Base-by-base conservation (phyloP, 2,888 invertebrate genomes). In the Drosophila lutescens region DNA sequence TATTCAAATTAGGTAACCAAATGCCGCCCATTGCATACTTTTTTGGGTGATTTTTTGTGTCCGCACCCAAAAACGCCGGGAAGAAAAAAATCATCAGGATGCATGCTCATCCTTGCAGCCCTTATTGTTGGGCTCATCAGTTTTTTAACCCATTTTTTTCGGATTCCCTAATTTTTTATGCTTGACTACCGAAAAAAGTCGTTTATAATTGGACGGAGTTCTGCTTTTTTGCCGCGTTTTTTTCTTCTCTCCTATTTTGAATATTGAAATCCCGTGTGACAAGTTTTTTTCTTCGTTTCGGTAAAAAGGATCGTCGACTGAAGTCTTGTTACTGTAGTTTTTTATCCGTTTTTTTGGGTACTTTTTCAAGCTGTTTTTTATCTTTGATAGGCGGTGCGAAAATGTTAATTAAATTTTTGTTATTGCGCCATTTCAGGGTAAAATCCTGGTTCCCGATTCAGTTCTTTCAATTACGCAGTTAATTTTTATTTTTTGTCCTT, bases 171-270 rank as follows among this genome's bases (percentile, higher is more conserved):
- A 76, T 86, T 86, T 80, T 80, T 80, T 85, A 76, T 80, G 80
- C 82, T 79, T 79, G 87, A 74, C 69, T 86, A 80, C 79, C 74
- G 70, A 65, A 80, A 81, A 84, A 84, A 87, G 77, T 85, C 83
- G 77, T 88, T 85, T 88, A 73, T 86, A 89, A 88, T 86, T 89
- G 79, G 77, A 73, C 63, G 53, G 60, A 65, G 32, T 62, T 76
- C 56, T 41, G 53, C 51, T 63, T 74, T 73, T 77, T 69, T 59
- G 58, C 54, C 68, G 65, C 67, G 60, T 55, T 34, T 80, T 86
- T 70, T 79, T 83, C 80, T 68, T 71, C 53, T 51, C 51, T 44
- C 49, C 54, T 30, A 55, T 69, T 68, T 69, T 55, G 26, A 62
- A 56, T 68, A 61, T 70, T 70, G 8, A 76, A 78, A 78, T 84